These are phyloP conservation scores for Zoanthus gigantus DNA, from an alignment of 92 coral and sea anemone species.

Conservation along the genomic window DNA sequence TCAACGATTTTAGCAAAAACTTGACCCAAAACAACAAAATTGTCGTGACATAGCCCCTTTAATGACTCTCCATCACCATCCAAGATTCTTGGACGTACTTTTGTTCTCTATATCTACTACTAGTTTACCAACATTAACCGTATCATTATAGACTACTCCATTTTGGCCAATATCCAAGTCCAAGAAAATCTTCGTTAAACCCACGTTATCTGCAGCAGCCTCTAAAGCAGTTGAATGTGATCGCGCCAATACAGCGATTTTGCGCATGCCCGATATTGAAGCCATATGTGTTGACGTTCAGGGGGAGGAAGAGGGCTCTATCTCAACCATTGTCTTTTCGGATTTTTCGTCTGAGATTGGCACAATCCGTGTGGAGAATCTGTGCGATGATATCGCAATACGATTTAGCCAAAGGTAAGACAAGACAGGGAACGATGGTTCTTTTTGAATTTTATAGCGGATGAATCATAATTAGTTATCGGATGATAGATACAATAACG, in stretches of 20 bases:
- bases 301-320: conserved; percentile 87
- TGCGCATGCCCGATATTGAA: conserved; percentile 80
- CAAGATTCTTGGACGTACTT: too few relatives aligned
- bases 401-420: conserved; percentile 84
- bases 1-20: too few relatives aligned
- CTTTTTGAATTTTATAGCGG: too few relatives aligned
- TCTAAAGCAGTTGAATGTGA: conserved; percentile 81
- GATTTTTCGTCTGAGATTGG: conserved; percentile 84
- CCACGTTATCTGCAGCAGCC: conserved; percentile 69
- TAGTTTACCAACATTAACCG: background rate
- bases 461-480: too few relatives aligned
- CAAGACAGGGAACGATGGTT: background rate
- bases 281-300: conserved; percentile 86
- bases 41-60: too few relatives aligned
- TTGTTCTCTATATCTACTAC: background rate
- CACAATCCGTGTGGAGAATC: conserved; percentile 88
- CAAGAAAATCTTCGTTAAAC: conserved; percentile 74
- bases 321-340: conserved; percentile 88
- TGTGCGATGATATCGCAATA: conserved; percentile 82
- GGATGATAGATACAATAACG: too few relatives aligned
- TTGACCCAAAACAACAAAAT: too few relatives aligned
- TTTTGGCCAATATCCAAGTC: conserved; percentile 87
- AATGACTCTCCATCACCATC: too few relatives aligned
- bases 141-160: conserved; percentile 72
- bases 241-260: conserved; percentile 78